phyloP scores from a whole-genome alignment of 1,140 invertebrate genomes.

The Panagrolaimus sp. region DNA sequence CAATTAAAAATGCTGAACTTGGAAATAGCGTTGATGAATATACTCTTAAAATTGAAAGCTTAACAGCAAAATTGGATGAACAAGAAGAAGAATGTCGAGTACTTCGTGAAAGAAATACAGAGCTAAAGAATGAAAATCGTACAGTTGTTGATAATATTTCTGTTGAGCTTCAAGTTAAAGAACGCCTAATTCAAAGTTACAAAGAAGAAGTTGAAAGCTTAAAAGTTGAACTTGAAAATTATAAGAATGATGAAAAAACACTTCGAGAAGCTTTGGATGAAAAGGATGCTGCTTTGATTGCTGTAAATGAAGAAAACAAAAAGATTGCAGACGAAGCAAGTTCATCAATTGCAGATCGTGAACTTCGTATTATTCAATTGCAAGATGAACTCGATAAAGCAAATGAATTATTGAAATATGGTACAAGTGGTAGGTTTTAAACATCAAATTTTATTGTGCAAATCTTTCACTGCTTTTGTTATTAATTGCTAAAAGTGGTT shows the following conservation, averaged over 20 bases:
- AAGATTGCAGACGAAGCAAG: slow-evolving; percentile 19
- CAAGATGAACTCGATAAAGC: slow-evolving; percentile 31
- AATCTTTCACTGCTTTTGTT: too few species aligned
- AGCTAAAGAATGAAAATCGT: not conserved
- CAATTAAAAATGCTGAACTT: not conserved
- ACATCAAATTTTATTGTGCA: too few species aligned
- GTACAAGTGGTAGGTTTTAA: slow-evolving; percentile 18
- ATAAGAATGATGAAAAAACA: slow-evolving; percentile 20
- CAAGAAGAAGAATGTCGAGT: not conserved
- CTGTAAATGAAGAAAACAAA: not conserved
- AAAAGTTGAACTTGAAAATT: slow-evolving; percentile 21
- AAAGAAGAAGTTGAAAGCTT: slow-evolving; percentile 21
- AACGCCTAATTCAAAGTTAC: slow-evolving; percentile 28
- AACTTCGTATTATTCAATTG: slow-evolving; percentile 19
- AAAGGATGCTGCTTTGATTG: slow-evolving; percentile 19
- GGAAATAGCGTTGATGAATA: not conserved
- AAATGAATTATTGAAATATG: slow-evolving; percentile 30
- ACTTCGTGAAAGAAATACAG: not conserved
- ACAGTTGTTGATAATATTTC: slow-evolving; percentile 13
- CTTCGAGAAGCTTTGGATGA: slow-evolving; percentile 21
- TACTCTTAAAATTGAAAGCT: not conserved
- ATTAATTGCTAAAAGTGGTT: too few species aligned
- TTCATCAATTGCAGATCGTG: not conserved
- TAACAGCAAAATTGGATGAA: not conserved
- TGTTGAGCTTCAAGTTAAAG: slow-evolving; percentile 28